These are phyloP conservation scores for Mallotus villosus DNA, from an alignment of 2,797 vertebrate genomes.

Conservation along the genomic window DNA sequence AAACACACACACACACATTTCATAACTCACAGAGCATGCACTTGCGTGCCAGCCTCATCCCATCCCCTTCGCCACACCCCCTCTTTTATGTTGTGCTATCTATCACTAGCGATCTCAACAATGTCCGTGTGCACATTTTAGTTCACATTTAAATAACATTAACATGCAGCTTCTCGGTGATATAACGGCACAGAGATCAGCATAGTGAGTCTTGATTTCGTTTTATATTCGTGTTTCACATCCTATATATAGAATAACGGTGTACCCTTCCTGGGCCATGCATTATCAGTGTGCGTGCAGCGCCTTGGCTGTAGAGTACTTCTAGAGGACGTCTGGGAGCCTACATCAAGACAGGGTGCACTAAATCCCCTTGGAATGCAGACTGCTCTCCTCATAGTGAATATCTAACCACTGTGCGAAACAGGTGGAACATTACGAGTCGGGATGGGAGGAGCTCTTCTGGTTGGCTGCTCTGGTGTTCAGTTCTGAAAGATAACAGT, in stretches of 20 bases:
- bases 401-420: slow-evolving; percentile 36
- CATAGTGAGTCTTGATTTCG: no score
- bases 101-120: not conserved
- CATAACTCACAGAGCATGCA: slow-evolving; percentile 19
- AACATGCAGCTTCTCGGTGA: no score
- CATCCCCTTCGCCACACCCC: slow-evolving; percentile 7
- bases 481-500: not conserved
- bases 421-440: slow-evolving; percentile 53
- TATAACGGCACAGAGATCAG: no score
- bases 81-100: not conserved
- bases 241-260: not conserved
- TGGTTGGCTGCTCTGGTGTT: not conserved
- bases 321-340: slow-evolving; percentile 3
- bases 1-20: slow-evolving; percentile 27
- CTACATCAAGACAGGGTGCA: slow-evolving; percentile 39
- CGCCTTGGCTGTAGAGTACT: not conserved
- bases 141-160: no score
- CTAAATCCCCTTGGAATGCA: slow-evolving; percentile 54
- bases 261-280: not conserved
- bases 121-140: no score
- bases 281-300: no score
- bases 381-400: slow-evolving; percentile 3
- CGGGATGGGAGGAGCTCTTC: not conserved
- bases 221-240: no score
- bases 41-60: slow-evolving; percentile 25